phyloP scores from a whole-genome alignment of 2,888 invertebrate genomes.

The Dolomedes plantarius region DNA sequence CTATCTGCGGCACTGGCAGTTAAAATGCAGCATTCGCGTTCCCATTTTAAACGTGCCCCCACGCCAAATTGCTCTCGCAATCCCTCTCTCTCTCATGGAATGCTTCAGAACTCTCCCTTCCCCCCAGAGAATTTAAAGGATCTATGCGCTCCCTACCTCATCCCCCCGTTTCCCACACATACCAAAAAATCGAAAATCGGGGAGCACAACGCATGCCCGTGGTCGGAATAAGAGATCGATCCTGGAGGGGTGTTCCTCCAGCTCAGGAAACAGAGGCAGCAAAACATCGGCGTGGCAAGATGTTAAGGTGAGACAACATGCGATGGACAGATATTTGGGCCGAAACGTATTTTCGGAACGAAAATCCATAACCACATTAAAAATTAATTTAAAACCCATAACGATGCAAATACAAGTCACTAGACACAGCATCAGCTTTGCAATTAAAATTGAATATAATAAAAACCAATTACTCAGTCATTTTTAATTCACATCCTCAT shows the following conservation, averaged over 20 bases:
- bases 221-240: neutral
- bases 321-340: too few species aligned
- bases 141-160: neutral
- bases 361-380: too few species aligned
- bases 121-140: neutral
- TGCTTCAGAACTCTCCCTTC: neutral
- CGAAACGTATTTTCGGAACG: too few species aligned
- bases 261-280: too few species aligned
- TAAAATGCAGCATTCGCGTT: conserved; percentile 27
- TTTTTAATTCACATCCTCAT: too few species aligned
- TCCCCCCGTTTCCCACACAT: neutral
- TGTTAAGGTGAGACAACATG: too few species aligned
- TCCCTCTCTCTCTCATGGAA: conserved; percentile 3
- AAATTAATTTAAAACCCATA: too few species aligned
- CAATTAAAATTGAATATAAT: too few species aligned
- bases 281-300: too few species aligned
- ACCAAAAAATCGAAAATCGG: conserved; percentile 12
- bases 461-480: too few species aligned
- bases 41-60: conserved; percentile 30
- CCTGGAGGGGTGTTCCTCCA: neutral
- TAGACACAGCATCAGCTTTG: too few species aligned
- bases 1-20: neutral
- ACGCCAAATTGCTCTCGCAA: neutral
- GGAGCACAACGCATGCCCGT: conserved; percentile 5
- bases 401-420: too few species aligned